Evolutionary conservation across 2,888 invertebrate genomes (phyloP), one percentile per base, ranked within the genome.

Genomic region (Dioctria rufipes): DNA sequence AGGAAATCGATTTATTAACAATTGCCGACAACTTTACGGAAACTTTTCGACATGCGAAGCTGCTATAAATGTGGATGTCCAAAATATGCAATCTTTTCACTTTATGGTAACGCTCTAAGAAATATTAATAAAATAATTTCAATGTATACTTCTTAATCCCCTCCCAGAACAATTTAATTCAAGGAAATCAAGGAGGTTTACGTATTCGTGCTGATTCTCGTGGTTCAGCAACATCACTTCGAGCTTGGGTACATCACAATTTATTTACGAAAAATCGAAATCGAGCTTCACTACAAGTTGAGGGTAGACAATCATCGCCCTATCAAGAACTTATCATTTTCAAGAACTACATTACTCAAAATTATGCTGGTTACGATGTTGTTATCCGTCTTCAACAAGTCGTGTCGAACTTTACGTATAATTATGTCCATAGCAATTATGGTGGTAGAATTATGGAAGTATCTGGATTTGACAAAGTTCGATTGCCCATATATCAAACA

Each of bases 231-330:
- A 97, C 97, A 4, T 95, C 96, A 0, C 89, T 98, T 3, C 94
- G 95, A 83, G 98, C 95, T 9, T 95, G 94, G 91, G 94, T 99
- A 79, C 95, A 97, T 86, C 97, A 98, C 88, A 98, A 98, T 89
- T 91, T 98, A 0, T 98, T 99, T 87, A 92, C 94, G 11, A 93
- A 93, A 83, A 99, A 98, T 87, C 92, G 92, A 39, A 95, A 98
- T 87, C 92, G 95, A 46, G 96, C 97, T 0, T 93, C 95, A 3
- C 88, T 99, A 66, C 93, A 91, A 88, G 91, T 94, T 67, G 94
- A 94, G 90, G 97, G 98, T n/a, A 92, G 96, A 39, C 94, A 95
- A 86, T 95, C 95, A 6, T 95, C 96, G 37, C 96, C 97, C 0
- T 98, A 96, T 87, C 97, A 98, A 90, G 95, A 96, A 89, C 94